Conservation (phyloP, 1,140 invertebrate genomes). For the Listronotus oregonensis region DNA sequence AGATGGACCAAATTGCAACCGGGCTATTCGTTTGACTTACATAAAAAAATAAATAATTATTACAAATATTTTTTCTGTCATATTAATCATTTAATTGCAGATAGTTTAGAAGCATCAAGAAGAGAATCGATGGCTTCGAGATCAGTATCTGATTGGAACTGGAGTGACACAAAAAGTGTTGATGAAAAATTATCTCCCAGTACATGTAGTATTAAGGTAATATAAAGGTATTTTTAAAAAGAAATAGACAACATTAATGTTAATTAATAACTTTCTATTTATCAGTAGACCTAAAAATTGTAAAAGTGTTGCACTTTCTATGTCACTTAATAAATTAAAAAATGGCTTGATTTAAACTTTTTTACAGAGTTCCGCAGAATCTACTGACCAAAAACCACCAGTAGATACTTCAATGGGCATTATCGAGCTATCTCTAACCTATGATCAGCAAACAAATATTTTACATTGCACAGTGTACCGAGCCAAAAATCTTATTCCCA, state of each 20-base stretch:
- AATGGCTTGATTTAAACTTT: no score
- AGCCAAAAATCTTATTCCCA: conserved; percentile 76
- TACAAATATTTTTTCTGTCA: no score
- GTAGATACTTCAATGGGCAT: conserved; percentile 62
- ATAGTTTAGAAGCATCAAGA: conserved; percentile 40
- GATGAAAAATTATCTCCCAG: conserved; percentile 51
- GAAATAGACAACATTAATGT: neutral
- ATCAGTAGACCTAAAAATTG: no score
- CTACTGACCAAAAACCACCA: conserved; percentile 38
- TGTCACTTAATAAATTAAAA: no score
- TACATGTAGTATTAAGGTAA: conserved; percentile 44
- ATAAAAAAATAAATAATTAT: no score
- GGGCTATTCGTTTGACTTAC: no score
- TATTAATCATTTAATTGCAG: conserved; percentile 12
- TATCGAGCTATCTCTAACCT: conserved; percentile 79
- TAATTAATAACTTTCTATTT: neutral
- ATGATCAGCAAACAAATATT: conserved; percentile 74
- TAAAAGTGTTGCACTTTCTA: no score
- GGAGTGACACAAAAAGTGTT: conserved; percentile 45
- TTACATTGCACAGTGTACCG: conserved; percentile 80
- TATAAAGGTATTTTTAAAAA: conserved; percentile 6
- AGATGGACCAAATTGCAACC: no score
- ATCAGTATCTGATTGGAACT: conserved; percentile 50
- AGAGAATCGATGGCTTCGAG: conserved; percentile 48
- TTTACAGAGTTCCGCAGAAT: conserved; percentile 40